Base-by-base conservation (phyloP, 2,113 vertebrate genomes). In the Sceloporus tristichus region DNA sequence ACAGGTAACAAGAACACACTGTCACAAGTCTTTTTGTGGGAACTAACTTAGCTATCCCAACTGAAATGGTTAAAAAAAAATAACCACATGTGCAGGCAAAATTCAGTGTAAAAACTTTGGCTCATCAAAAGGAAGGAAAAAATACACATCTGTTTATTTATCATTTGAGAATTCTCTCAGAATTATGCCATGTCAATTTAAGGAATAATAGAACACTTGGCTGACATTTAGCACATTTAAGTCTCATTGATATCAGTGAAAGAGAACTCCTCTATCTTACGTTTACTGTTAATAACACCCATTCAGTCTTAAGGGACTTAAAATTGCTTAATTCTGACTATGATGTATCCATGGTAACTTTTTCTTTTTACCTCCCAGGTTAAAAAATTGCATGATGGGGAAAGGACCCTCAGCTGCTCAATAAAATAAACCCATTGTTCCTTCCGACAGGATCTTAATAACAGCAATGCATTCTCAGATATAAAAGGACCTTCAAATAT, bases 401-500 rank as follows among this genome's bases (percentile, higher is more conserved):
- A 88, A 81, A 78, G 5, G 34, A 59, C 1, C 2, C 73, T 73
- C 16, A 6, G 7, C 5, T 87, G 74, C 34, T 89, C 19, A 84
- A 53, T 83, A 86, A 83, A 88, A 23, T 2, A 78, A 48, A 79
- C 92, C 85, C 13, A 38, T 42, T 53, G 16, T 79, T 88, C 34
- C 70, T 13, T 25, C 8, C 79, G 80, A 75, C 4, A 85, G 66
- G 86, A 48, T 54, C 62, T 84, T 92, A 89, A 83, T 81, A 91
- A 85, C 1, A 40, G 59, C 2, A 1, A 70, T 59, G 27, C 74
- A 78, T 62, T 89, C 86, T 85, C 86, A 85, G 65, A 82, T 27
- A 86, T 23, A 65, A 86, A 89, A 86, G 13, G 66, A 85, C 65
- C 14, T 91, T 88, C 7, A 74, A 93, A 87, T 92, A 82, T 87